phyloP scores from a whole-genome alignment of 2,113 vertebrate genomes.

The Rhynchomys soricoides region DNA sequence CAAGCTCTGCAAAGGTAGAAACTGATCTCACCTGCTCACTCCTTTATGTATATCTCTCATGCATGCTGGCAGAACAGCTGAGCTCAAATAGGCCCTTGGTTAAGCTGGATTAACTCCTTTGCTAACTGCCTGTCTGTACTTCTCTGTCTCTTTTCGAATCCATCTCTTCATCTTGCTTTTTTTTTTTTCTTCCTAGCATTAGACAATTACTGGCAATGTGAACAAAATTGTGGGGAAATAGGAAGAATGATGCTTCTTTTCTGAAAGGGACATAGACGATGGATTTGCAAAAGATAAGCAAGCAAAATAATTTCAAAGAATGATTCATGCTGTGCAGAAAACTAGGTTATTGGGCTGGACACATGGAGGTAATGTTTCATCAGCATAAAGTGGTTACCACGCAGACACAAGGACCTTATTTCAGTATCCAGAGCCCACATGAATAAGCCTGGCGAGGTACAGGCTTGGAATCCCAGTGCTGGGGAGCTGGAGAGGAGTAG shows the following conservation, averaged over 20 bases:
- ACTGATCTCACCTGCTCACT: neutral
- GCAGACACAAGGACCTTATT: neutral
- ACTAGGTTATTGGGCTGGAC: neutral
- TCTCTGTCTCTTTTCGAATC: neutral
- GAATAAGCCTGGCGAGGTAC: too few species aligned
- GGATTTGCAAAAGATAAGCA: neutral
- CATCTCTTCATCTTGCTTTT: neutral
- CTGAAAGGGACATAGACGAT: neutral
- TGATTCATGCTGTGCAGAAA: neutral
- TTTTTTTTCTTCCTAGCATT: neutral
- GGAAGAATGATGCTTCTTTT: neutral
- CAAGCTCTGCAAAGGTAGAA: neutral
- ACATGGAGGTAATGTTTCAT: neutral
- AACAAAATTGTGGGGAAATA: neutral
- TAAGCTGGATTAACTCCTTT: neutral
- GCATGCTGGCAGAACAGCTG: neutral
- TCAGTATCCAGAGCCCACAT: neutral
- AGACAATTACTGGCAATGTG: neutral
- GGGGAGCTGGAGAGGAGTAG: too few species aligned
- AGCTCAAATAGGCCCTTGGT: neutral
- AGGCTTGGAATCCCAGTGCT: neutral
- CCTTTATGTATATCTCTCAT: neutral
- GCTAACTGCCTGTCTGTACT: neutral
- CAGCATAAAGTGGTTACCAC: neutral
- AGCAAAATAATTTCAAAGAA: constrained; percentile 24